Conservation (phyloP, 1,140 invertebrate species). For the Apolygus lucorum region DNA sequence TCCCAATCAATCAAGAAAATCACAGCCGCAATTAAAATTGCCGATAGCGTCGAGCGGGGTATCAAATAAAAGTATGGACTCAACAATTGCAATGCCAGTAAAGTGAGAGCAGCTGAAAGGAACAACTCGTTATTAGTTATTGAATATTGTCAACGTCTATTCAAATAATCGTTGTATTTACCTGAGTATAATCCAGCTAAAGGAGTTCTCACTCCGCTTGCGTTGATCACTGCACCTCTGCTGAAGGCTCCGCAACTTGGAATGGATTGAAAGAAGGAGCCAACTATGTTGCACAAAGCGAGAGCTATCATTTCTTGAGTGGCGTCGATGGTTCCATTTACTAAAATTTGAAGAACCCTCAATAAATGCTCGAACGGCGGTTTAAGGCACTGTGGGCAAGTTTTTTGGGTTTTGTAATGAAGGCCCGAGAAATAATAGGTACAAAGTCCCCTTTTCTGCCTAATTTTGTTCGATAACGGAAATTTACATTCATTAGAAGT, state of each 20-base stretch:
- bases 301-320: constrained; percentile 60
- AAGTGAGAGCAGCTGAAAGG: constrained; percentile 47
- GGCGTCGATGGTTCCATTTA: constrained; percentile 44
- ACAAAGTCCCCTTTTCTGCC: too few species aligned
- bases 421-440: too few species aligned
- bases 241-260: constrained; percentile 64
- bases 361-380: too few species aligned
- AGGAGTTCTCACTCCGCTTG: constrained; percentile 64
- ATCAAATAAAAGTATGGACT: constrained; percentile 63
- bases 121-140: not conserved
- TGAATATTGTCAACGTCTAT: too few species aligned
- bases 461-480: too few species aligned
- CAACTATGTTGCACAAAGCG: constrained; percentile 58
- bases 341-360: constrained; percentile 20
- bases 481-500: too few species aligned
- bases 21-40: constrained; percentile 61
- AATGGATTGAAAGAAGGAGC: constrained; percentile 61
- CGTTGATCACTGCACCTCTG: constrained; percentile 62
- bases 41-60: constrained; percentile 53
- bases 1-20: constrained; percentile 57
- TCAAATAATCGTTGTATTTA: constrained; percentile 28
- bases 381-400: too few species aligned
- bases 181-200: constrained; percentile 58
- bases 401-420: too few species aligned
- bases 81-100: constrained; percentile 52